Conservation (phyloP, 2,888 invertebrate genomes). For the Osmoderma eremita region DNA sequence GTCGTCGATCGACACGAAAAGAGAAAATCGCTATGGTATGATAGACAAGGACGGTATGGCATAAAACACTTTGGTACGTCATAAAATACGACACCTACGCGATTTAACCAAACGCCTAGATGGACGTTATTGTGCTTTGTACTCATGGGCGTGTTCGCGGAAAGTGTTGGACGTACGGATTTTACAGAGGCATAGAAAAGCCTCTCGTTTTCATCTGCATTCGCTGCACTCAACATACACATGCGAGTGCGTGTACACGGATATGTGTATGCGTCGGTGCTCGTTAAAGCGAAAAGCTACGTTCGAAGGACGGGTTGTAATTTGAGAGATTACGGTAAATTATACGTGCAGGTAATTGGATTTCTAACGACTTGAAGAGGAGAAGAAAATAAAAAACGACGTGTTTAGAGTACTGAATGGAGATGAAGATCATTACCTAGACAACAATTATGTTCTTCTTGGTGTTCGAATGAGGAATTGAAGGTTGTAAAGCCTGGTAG, state of each 20-base stretch:
- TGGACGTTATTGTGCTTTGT: background rate
- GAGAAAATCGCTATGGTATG: background rate
- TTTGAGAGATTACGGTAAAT: constrained; percentile 20
- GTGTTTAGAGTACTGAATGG: background rate
- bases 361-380: constrained; percentile 7
- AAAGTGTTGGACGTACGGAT: too few species aligned
- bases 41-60: background rate
- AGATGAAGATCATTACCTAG: too few species aligned
- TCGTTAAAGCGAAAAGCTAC: constrained; percentile 20
- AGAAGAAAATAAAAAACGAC: background rate
- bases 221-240: too few species aligned
- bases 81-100: constrained; percentile 13
- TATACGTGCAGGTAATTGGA: constrained; percentile 8
- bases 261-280: background rate
- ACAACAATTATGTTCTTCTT: too few species aligned
- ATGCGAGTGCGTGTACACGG: background rate
- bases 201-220: background rate
- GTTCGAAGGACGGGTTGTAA: constrained; percentile 14
- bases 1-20: background rate
- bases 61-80: constrained; percentile 4
- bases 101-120: background rate
- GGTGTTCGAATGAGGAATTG: too few species aligned
- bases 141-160: background rate
- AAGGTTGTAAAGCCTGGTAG: too few species aligned
- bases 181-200: background rate